These are phyloP conservation scores for Eupithecia pulchellata DNA, from an alignment of 2,888 invertebrate species.

Conservation along the genomic window DNA sequence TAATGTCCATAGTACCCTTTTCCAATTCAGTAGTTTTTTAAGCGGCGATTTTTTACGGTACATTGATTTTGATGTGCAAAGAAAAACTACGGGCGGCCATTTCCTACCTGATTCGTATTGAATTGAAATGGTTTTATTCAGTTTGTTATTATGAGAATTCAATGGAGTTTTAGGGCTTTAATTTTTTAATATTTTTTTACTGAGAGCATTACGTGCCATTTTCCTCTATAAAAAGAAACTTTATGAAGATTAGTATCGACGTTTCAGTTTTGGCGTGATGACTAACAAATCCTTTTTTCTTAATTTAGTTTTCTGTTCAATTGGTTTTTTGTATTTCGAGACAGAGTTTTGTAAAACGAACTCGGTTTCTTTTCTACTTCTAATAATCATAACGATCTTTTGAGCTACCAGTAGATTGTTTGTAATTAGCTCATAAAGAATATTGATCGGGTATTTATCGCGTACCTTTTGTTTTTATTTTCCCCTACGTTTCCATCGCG, in stretches of 20 bases:
- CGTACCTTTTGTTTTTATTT: too few relatives aligned
- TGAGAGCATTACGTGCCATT: neutral
- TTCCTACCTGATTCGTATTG: conserved; percentile 32
- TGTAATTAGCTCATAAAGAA: too few relatives aligned
- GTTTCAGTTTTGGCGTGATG: neutral
- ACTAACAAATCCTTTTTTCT: too few relatives aligned
- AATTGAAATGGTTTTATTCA: conserved; percentile 23
- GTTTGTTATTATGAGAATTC: conserved; percentile 16
- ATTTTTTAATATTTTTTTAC: neutral
- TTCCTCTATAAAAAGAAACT: neutral
- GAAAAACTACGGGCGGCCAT: conserved; percentile 44
- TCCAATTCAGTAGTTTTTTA: conserved; percentile 58
- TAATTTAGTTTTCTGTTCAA: too few relatives aligned
- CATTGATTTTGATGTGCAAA: conserved; percentile 45
- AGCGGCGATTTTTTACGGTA: conserved; percentile 48
- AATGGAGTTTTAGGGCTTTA: neutral
- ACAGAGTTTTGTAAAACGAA: neutral
- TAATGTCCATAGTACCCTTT: conserved; percentile 53
- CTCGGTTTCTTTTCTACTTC: neutral
- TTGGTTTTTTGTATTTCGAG: neutral
- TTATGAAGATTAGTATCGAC: neutral
- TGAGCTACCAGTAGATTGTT: too few relatives aligned
- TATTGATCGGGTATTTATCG: too few relatives aligned
- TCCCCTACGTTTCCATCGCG: too few relatives aligned
- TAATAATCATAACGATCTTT: neutral